These are phyloP conservation scores for Aleiodes leptofemur DNA, from an alignment of 2,888 invertebrate species.

Conservation along the genomic window DNA sequence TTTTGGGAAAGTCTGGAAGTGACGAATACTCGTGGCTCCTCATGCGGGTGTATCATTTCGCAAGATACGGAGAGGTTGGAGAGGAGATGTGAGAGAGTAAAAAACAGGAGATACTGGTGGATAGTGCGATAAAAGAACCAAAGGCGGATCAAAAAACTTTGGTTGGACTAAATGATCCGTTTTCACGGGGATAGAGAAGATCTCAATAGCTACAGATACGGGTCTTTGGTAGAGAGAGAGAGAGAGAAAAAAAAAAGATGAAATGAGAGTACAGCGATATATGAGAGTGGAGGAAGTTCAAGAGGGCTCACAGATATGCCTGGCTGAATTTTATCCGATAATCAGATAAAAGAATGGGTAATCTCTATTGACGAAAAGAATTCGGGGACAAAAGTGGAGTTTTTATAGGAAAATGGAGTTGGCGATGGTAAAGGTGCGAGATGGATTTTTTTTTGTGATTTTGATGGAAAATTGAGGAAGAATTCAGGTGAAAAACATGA, in stretches of 20 bases:
- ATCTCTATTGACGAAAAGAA: too few species aligned
- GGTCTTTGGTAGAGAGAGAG: neutral
- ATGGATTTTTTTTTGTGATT: too few species aligned
- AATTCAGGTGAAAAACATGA: too few species aligned
- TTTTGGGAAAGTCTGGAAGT: conserved; percentile 10
- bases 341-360: neutral
- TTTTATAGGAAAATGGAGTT: too few species aligned
- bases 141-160: conserved; percentile 25
- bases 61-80: too few species aligned
- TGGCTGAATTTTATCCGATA: neutral
- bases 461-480: too few species aligned
- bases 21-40: conserved; percentile 10
- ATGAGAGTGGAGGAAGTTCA: conserved; percentile 9
- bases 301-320: conserved; percentile 15
- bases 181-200: conserved; percentile 2
- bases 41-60: conserved; percentile 17
- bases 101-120: conserved; percentile 2
- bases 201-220: conserved; percentile 15
- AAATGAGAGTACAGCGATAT: conserved; percentile 5
- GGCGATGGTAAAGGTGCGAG: too few species aligned
- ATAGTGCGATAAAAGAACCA: conserved; percentile 28
- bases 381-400: too few species aligned
- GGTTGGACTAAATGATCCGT: conserved; percentile 30
- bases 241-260: neutral
- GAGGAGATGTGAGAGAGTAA: neutral